Conservation (phyloP, 2,113 vertebrate genomes). For the Nothoprocta perdicaria region DNA sequence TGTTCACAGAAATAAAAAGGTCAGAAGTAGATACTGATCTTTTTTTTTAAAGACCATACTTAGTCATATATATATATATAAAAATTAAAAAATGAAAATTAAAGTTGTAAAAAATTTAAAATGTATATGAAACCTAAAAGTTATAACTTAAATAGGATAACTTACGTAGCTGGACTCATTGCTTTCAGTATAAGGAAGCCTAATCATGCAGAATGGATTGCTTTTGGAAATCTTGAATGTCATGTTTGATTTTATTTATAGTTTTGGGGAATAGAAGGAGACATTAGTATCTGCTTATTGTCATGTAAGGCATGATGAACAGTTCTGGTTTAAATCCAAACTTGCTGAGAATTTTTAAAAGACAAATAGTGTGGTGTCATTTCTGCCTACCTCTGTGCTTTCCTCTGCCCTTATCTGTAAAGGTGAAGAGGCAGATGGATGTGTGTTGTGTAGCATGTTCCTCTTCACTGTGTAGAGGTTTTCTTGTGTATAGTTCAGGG, state of each 20-base stretch:
- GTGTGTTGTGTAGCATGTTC: neutral
- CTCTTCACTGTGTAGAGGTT: neutral
- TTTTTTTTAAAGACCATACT: neutral
- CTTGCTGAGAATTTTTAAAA: neutral
- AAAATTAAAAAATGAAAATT: neutral
- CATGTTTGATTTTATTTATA: neutral
- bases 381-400: neutral
- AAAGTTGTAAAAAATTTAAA: too few species aligned
- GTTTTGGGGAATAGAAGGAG: neutral
- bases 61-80: neutral
- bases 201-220: accelerated
- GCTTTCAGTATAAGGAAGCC: neutral
- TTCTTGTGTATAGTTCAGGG: neutral
- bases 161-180: neutral
- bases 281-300: neutral
- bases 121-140: neutral
- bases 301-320: neutral
- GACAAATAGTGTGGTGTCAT: neutral
- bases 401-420: neutral
- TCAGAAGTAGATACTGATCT: neutral
- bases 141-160: neutral
- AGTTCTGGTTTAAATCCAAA: neutral
- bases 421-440: neutral
- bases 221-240: neutral
- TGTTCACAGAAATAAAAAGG: neutral